A percentile compares a stretch with the other conserved stretches of the same genome.
Evolutionary conservation across 2,888 invertebrate genomes (phyloP).

Genomic region (Villa cingulata): DNA sequence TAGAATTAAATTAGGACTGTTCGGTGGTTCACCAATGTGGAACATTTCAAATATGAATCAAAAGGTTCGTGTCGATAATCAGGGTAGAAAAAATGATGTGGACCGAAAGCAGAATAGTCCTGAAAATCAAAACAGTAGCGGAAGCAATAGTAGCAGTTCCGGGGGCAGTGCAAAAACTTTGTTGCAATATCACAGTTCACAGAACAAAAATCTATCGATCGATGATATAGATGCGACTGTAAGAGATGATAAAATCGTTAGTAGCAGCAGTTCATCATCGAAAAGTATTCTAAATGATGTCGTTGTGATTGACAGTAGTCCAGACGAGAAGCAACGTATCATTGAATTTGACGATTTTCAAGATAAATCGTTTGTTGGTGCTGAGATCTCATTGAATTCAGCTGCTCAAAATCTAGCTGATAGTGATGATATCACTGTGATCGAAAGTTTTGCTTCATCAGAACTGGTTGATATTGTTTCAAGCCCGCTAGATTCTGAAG

Average conservation of each 20-base stretch:
- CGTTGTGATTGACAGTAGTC: slow-evolving; percentile 27
- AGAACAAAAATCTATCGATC: not conserved
- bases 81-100: not conserved
- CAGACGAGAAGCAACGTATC: slow-evolving; percentile 37
- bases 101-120: not conserved
- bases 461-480: slow-evolving; percentile 46
- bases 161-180: no score
- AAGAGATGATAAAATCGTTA: not conserved
- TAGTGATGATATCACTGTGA: slow-evolving; percentile 44
- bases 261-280: not conserved
- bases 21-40: slow-evolving; percentile 58
- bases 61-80: slow-evolving; percentile 1
- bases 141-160: not conserved
- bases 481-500: slow-evolving; percentile 44
- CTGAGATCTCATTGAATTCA: slow-evolving; percentile 45
- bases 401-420: slow-evolving; percentile 43
- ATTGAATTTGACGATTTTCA: slow-evolving; percentile 47
- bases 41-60: slow-evolving; percentile 21
- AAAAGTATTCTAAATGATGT: slow-evolving; percentile 14
- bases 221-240: no score
- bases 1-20: slow-evolving; percentile 45
- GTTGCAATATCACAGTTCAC: no score
- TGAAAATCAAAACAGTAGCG: not conserved
- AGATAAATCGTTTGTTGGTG: slow-evolving; percentile 42
- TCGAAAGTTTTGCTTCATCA: slow-evolving; percentile 39